These are phyloP conservation scores for Drosophila putrida DNA, from an alignment of 2,888 invertebrate genomes.

Conservation along the genomic window DNA sequence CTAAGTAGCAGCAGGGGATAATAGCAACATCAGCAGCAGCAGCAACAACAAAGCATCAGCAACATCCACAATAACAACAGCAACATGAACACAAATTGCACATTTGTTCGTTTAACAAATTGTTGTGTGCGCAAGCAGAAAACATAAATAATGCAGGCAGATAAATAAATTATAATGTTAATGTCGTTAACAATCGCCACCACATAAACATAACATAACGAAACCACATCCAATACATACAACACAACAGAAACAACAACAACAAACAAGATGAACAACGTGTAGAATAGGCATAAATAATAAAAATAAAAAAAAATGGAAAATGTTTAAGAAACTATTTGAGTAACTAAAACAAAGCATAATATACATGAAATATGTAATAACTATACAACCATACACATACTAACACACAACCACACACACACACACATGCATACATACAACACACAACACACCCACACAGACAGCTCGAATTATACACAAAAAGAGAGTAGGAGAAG, in stretches of 20 bases:
- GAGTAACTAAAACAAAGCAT: conserved; percentile 61
- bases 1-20: conserved; percentile 65
- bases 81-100: conserved; percentile 42
- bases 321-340: conserved; percentile 69
- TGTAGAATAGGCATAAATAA: conserved; percentile 56
- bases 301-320: conserved; percentile 44
- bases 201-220: conserved; percentile 37
- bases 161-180: conserved; percentile 62
- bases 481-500: conserved; percentile 57
- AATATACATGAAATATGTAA: conserved; percentile 74
- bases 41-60: conserved; percentile 25
- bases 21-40: conserved; percentile 26
- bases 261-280: conserved; percentile 45
- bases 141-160: conserved; percentile 43
- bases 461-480: conserved; percentile 71
- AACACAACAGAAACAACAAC: conserved; percentile 37
- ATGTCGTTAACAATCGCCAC: conserved; percentile 54
- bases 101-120: conserved; percentile 52
- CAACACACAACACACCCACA: conserved; percentile 39
- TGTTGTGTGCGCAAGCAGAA: conserved; percentile 48
- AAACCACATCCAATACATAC: conserved; percentile 36
- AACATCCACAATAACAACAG: conserved; percentile 20
- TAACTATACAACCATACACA: conserved; percentile 55
- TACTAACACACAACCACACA: conserved; percentile 43
- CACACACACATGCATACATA: conserved; percentile 44